Conservation (phyloP, 2,113 vertebrate species). For the Coptodon rendalli region DNA sequence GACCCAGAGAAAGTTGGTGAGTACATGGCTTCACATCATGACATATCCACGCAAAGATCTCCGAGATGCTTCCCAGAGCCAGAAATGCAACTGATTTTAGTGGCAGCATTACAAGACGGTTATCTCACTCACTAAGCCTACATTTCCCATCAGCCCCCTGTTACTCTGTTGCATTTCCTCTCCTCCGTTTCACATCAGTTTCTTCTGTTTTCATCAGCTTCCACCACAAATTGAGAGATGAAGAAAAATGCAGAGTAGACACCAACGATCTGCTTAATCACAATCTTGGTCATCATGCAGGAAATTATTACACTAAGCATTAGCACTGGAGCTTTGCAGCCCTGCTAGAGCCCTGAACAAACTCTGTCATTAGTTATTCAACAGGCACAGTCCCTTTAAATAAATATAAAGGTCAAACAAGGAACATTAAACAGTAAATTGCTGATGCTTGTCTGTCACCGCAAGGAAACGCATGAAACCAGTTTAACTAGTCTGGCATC, state of each 20-base stretch:
- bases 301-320: fast-evolving
- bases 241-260: neutral
- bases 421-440: neutral
- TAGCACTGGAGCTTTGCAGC: fast-evolving
- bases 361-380: neutral
- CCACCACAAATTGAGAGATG: neutral
- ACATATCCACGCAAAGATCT: neutral
- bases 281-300: neutral
- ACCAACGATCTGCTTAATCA: neutral
- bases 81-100: neutral
- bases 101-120: fast-evolving
- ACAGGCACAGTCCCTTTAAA: neutral
- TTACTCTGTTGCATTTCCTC: neutral
- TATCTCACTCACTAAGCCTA: neutral
- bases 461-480: neutral
- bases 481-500: neutral
- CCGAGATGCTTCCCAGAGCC: neutral
- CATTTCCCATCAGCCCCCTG: neutral
- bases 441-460: neutral
- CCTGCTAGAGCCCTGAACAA: neutral
- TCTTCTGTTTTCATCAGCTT: neutral
- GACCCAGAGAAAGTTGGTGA: conserved; percentile 98
- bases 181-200: neutral
- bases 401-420: neutral
- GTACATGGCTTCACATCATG: conserved; percentile 8